Evolutionary conservation across 1,140 invertebrate species (phyloP).

Genomic region (Pseudomyrmex dendroicus): DNA sequence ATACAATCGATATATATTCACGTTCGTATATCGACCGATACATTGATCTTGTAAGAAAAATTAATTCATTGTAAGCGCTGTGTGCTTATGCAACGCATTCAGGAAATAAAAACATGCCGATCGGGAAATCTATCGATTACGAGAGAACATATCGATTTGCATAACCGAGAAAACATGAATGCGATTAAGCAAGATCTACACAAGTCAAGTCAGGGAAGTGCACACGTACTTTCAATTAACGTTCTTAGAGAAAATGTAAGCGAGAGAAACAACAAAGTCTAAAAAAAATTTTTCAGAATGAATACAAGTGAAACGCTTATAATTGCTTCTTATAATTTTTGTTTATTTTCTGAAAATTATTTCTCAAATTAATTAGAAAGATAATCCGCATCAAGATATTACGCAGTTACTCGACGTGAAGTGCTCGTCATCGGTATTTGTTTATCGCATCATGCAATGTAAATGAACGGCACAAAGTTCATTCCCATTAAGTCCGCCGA

Average conservation of each 20-base stretch:
- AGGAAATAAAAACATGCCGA: background rate
- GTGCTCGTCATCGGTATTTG: constrained; percentile 20
- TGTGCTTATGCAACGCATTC: constrained; percentile 25
- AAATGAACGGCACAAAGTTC: constrained; percentile 15
- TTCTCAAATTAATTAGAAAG: background rate
- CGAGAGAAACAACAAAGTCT: background rate
- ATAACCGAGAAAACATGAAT: background rate
- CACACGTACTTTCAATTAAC: background rate
- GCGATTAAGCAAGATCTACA: background rate
- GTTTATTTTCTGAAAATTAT: background rate
- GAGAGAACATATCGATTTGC: background rate
- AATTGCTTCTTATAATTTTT: background rate
- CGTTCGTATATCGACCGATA: too few species aligned
- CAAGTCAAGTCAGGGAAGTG: background rate
- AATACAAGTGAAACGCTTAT: background rate
- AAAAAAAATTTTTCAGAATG: background rate
- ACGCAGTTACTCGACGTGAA: background rate
- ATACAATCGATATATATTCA: too few species aligned
- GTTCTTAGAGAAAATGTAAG: background rate
- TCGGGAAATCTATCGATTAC: background rate
- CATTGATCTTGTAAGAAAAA: background rate
- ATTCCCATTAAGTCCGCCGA: constrained; percentile 17
- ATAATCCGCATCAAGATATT: constrained; percentile 10
- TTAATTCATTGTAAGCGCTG: background rate
- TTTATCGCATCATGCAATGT: background rate